Evolutionary conservation across 2,797 vertebrate species (phyloP).

Genomic region (Coregonus ussuriensis): DNA sequence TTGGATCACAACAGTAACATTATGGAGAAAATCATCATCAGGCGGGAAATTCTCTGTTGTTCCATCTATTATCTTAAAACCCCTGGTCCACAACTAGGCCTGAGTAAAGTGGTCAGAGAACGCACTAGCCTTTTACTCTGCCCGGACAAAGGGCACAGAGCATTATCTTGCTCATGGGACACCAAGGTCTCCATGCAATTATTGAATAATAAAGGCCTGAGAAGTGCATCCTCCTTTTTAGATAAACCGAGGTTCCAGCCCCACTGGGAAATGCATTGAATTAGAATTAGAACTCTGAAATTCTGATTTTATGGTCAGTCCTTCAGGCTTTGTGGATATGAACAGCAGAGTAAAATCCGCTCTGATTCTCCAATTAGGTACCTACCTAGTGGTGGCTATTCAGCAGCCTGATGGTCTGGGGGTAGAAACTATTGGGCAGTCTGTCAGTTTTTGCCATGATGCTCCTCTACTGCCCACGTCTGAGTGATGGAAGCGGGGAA

Average conservation of each 20-base stretch:
- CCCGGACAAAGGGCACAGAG: background rate
- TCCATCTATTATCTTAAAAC: background rate
- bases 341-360: too few relatives aligned
- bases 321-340: too few relatives aligned
- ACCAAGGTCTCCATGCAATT: slow-evolving; percentile 28
- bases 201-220: slow-evolving; percentile 17
- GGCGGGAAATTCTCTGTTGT: background rate
- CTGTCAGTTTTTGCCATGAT: too few relatives aligned
- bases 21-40: background rate
- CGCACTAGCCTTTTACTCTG: slow-evolving; percentile 11
- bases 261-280: too few relatives aligned
- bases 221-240: slow-evolving; percentile 28
- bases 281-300: too few relatives aligned
- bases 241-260: background rate
- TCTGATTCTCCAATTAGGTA: too few relatives aligned
- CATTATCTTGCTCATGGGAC: background rate
- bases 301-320: too few relatives aligned
- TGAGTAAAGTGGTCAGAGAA: slow-evolving; percentile 7
- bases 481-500: too few relatives aligned
- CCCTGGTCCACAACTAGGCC: background rate
- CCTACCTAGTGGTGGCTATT: too few relatives aligned
- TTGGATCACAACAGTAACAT: background rate
- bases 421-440: too few relatives aligned
- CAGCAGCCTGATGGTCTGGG: too few relatives aligned
- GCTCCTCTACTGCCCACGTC: too few relatives aligned